Conservation (phyloP, 2,113 vertebrate genomes). For the Sula dactylatra region DNA sequence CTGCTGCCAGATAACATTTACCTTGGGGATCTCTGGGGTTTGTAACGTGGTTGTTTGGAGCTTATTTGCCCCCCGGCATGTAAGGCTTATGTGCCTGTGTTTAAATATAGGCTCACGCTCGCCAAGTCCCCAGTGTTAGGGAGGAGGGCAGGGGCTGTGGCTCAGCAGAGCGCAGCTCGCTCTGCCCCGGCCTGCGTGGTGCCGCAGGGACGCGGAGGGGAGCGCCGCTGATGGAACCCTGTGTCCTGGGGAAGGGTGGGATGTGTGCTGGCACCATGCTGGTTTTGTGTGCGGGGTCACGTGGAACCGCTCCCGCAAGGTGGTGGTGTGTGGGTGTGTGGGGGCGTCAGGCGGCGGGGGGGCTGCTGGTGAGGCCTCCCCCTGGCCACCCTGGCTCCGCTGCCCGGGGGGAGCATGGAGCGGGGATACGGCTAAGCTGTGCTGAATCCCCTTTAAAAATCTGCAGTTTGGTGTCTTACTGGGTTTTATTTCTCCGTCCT, state of each 20-base stretch:
- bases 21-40: background rate
- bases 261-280: background rate
- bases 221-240: background rate
- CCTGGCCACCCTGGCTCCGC: background rate
- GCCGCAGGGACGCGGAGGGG: background rate
- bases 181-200: background rate
- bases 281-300: background rate
- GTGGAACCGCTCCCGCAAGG: background rate
- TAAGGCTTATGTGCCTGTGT: background rate
- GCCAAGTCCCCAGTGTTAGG: background rate
- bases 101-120: background rate
- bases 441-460: background rate
- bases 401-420: background rate
- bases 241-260: background rate
- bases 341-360: background rate
- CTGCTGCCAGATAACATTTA: background rate
- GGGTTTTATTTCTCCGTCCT: slow-evolving; percentile 36
- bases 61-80: background rate
- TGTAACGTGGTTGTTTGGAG: background rate
- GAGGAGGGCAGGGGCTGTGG: background rate
- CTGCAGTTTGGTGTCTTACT: background rate
- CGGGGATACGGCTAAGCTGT: background rate
- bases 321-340: background rate
- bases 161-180: background rate
- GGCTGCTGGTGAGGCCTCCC: background rate